These are phyloP conservation scores for Thalassophryne amazonica DNA, from an alignment of 2,797 vertebrate genomes.

Conservation along the genomic window DNA sequence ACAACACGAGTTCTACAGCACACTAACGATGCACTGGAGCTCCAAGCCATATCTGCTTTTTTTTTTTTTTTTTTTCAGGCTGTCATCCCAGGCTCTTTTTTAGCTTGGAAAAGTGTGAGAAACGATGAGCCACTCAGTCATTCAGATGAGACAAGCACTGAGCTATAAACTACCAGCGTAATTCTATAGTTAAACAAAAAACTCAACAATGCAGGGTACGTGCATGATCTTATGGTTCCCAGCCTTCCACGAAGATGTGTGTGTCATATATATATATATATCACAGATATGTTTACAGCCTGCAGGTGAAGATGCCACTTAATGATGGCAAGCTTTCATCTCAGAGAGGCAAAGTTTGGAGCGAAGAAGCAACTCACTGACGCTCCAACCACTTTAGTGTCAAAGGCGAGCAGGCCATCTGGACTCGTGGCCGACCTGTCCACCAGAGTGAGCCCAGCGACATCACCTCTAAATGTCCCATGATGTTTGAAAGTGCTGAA, in stretches of 20 bases:
- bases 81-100: conserved; percentile 37
- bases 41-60: conserved; percentile 29
- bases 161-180: background rate
- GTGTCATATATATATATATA: too few species aligned
- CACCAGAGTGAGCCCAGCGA: background rate
- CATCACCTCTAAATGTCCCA: conserved; percentile 9
- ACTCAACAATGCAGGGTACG: background rate
- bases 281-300: background rate
- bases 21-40: conserved; percentile 47
- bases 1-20: conserved; percentile 33
- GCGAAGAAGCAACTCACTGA: conserved; percentile 4
- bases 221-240: background rate
- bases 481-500: conserved; percentile 13
- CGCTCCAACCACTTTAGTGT: conserved; percentile 7
- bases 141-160: conserved; percentile 12
- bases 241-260: background rate
- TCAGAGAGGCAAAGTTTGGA: background rate
- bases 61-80: conserved; percentile 45
- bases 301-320: background rate
- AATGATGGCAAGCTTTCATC: background rate
- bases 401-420: conserved; percentile 38
- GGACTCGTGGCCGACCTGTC: conserved; percentile 15
- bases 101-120: conserved; percentile 29
- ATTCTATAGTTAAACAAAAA: conserved; percentile 12
- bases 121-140: conserved; percentile 43